These are phyloP conservation scores for Chlamydotis undulata DNA, from an alignment of 2,113 vertebrate genomes.

Conservation along the genomic window DNA sequence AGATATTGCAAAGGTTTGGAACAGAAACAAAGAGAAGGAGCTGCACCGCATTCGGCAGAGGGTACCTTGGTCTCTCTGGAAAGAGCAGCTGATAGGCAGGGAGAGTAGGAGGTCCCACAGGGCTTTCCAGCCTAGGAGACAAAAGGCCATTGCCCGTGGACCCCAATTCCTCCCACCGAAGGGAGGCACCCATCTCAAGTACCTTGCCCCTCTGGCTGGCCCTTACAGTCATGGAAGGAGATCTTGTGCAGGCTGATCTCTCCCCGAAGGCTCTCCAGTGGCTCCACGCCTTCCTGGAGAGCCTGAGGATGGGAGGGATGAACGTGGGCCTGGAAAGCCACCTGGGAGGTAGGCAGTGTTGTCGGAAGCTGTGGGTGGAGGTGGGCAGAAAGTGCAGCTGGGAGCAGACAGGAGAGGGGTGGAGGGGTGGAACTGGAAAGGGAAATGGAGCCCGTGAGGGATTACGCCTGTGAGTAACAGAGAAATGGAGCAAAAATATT, in stretches of 20 bases:
- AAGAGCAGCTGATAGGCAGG: background rate
- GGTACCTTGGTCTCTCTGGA: background rate
- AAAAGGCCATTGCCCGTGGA: background rate
- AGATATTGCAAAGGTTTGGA: background rate
- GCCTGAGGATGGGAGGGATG: background rate
- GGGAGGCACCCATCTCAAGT: background rate
- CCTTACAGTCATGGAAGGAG: background rate
- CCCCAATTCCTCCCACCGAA: background rate
- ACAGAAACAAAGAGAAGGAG: slow-evolving; percentile 16
- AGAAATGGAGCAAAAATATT: background rate
- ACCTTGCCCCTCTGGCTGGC: background rate
- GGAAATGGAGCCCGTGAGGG: background rate
- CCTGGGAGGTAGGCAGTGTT: background rate
- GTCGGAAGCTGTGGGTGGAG: background rate
- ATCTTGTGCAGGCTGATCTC: background rate
- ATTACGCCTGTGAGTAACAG: background rate
- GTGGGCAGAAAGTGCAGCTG: background rate
- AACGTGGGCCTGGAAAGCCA: background rate
- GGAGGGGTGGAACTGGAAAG: background rate
- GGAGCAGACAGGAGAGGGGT: background rate
- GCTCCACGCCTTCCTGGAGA: background rate
- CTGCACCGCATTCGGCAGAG: background rate
- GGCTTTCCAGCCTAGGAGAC: background rate
- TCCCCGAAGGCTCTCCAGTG: background rate
- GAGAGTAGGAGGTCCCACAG: background rate